phyloP scores from a whole-genome alignment of 2,888 invertebrate genomes.

The Phragmatobia fuliginosa region DNA sequence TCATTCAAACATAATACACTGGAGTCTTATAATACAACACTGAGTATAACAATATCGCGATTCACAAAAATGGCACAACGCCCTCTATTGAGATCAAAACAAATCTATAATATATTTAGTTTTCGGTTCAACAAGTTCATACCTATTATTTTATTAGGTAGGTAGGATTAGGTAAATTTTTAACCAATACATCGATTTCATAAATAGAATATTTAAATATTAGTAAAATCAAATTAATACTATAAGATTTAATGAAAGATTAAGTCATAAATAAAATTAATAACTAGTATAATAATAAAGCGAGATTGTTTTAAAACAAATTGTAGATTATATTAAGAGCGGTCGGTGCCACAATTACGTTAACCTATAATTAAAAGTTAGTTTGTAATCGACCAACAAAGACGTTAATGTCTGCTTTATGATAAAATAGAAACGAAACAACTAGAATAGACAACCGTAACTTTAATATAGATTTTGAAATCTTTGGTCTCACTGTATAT shows the following conservation, averaged over 20 bases:
- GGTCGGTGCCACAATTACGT: conserved; percentile 45
- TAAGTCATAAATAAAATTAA: neutral
- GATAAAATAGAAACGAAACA: conserved; percentile 37
- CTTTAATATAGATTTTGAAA: conserved; percentile 19
- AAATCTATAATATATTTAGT: too few relatives aligned
- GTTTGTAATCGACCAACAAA: conserved; percentile 63
- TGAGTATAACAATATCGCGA: too few relatives aligned
- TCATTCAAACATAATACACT: too few relatives aligned
- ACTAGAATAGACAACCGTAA: conserved; percentile 28
- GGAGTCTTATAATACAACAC: too few relatives aligned
- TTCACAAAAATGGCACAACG: too few relatives aligned
- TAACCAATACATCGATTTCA: neutral
- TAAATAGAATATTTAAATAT: neutral
- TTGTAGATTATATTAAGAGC: conserved; percentile 54
- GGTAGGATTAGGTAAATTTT: neutral
- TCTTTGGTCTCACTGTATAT: conserved; percentile 8
- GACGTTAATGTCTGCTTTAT: conserved; percentile 63
- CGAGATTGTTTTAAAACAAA: conserved; percentile 54
- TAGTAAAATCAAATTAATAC: neutral
- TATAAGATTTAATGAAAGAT: neutral
- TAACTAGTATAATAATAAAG: conserved; percentile 39
- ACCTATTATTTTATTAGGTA: too few relatives aligned
- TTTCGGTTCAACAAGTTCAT: too few relatives aligned
- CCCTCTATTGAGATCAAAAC: too few relatives aligned
- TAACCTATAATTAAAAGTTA: conserved; percentile 63